Base-by-base conservation (phyloP, 2,888 invertebrate genomes). In the Tethea ocularis region DNA sequence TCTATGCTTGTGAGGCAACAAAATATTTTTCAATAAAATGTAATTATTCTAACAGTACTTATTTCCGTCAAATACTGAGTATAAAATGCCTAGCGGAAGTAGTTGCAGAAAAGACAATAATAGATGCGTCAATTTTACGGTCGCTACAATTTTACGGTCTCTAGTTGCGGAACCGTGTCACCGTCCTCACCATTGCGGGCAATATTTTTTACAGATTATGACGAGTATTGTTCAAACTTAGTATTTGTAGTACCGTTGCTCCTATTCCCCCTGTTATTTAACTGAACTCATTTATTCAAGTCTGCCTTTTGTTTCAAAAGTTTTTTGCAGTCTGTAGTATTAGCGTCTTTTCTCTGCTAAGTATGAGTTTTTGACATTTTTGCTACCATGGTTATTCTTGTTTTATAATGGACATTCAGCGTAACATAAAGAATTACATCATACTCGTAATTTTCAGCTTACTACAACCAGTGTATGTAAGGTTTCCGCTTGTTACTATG, bases 121-220 rank as follows among this genome's bases (percentile, higher is more conserved):
- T 71, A 68, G 79, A 77, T 72, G 68, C 76, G 63, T 72, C 78
- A 85, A 89, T 91, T 90, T 91, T 84, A 90, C 88, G 89, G 85
- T 91, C 69, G 78, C 79, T n/a, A n/a, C 78, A 85, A 89, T 91
- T 90, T 91, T 84, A 90, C 88, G 89, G 85, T 91, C 69, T 78
- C 79, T 86, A 78, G 72, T 75, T 80, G 76, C 82, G 84, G 87
- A 86, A 88, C 88, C 82, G 73, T 83, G 91, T 89, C 80, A 86
- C 74, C 83, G 87, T 81, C 84, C 87, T 82, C 82, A 62, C 20
- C 15, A 54, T 17, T 29, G 29, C 53, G 56, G 63, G 66, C 58
- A 58, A 57, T 51, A 67, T 61, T 71, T 67, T 51, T 59, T 62
- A 60, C 61, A 61, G 60, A 53, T 66, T 63, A 58, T 46, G 33